phyloP scores from a whole-genome alignment of 2,113 vertebrate genomes.

The Ameiurus melas region DNA sequence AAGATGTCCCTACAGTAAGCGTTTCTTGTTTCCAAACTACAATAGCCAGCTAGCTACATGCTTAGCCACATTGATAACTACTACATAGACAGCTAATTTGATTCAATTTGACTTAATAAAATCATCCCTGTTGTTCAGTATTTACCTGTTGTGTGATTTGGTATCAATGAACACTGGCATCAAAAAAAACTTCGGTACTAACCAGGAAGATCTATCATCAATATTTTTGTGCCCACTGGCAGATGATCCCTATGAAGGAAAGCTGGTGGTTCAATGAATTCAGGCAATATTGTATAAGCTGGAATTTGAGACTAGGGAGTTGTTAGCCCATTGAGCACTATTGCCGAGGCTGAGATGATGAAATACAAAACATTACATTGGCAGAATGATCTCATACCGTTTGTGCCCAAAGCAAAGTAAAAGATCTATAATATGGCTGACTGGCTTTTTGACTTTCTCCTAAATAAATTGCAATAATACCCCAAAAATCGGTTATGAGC shows the following conservation, averaged over 20 bases:
- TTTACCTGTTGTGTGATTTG: neutral
- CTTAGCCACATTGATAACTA: neutral
- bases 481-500: slow-evolving; percentile 12
- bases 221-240: neutral
- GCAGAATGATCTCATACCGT: slow-evolving; percentile 15
- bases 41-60: neutral
- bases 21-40: neutral
- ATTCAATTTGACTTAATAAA: neutral
- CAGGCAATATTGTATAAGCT: slow-evolving; percentile 24
- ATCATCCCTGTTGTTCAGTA: neutral
- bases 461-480: slow-evolving; percentile 12
- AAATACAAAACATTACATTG: slow-evolving; percentile 26
- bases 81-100: neutral
- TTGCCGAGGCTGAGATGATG: slow-evolving; percentile 18
- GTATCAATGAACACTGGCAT: neutral
- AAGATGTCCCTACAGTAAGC: neutral
- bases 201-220: neutral
- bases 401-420: slow-evolving; percentile 28
- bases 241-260: neutral
- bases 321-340: slow-evolving; percentile 23
- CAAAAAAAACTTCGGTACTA: neutral
- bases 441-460: slow-evolving; percentile 7
- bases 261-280: slow-evolving; percentile 8
- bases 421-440: slow-evolving; percentile 13
- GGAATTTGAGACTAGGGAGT: slow-evolving; percentile 17